Evolutionary conservation across 2,888 invertebrate species (phyloP).

Genomic region (Coremacera marginata): DNA sequence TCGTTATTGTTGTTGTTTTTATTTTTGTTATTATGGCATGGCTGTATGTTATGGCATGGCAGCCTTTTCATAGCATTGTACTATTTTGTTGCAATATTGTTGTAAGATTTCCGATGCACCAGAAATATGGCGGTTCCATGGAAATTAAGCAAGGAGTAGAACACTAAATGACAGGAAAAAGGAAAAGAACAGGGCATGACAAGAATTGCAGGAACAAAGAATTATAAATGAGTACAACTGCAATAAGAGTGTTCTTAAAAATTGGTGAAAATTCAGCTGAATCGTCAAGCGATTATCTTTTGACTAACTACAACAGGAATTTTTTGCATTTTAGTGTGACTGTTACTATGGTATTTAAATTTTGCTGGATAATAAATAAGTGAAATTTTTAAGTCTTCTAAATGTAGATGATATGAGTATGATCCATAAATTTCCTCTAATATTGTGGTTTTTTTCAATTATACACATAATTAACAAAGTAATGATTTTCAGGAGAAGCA

Average conservation of each 20-base stretch:
- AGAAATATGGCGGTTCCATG: conserved; percentile 6
- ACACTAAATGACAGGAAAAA: background rate
- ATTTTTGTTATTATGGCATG: conserved; percentile 5
- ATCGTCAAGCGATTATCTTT: conserved; percentile 33
- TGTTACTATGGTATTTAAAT: too few species aligned
- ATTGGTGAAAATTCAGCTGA: background rate
- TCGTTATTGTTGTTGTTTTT: conserved; percentile 28
- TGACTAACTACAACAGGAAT: background rate
- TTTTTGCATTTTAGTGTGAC: too few species aligned
- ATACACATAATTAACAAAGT: too few species aligned
- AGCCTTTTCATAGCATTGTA: background rate
- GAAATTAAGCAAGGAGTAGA: conserved; percentile 3
- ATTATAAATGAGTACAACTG: background rate
- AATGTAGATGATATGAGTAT: too few species aligned
- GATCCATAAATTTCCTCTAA: too few species aligned
- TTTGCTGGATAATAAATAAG: too few species aligned
- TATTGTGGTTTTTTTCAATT: too few species aligned
- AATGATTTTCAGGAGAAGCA: too few species aligned
- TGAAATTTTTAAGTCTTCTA: too few species aligned
- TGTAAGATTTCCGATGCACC: conserved; percentile 26
- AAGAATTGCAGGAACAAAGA: background rate
- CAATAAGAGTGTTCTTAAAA: background rate
- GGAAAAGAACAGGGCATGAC: background rate
- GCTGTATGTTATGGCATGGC: conserved; percentile 12
- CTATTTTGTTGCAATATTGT: conserved; percentile 12